Percentiles rank a stretch among this genome's conserved stretches.
phyloP scores from a whole-genome alignment of 2,797 vertebrate species.

The Salarias fasciatus region DNA sequence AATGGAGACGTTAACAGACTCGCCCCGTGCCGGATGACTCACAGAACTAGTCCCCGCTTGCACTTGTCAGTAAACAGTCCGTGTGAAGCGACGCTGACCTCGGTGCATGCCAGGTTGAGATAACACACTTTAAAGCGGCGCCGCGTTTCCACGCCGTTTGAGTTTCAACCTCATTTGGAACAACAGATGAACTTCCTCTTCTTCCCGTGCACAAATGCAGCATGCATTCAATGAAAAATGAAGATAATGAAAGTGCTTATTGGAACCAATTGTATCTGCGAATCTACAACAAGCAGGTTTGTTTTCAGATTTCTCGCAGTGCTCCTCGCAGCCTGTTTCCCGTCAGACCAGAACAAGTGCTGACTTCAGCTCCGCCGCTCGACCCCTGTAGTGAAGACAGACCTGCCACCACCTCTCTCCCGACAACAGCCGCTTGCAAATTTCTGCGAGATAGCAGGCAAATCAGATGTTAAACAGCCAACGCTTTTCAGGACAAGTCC shows the following conservation, averaged over 20 bases:
- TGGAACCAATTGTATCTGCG: too few relatives aligned
- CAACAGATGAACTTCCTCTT: too few relatives aligned
- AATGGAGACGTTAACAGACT: constrained; percentile 49
- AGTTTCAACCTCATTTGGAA: not conserved
- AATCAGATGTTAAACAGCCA: constrained; percentile 45
- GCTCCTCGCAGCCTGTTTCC: constrained; percentile 32
- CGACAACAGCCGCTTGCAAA: constrained; percentile 4
- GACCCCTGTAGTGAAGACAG: constrained; percentile 59
- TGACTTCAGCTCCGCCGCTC: constrained; percentile 62
- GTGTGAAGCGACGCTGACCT: not conserved
- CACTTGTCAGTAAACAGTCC: constrained; percentile 23
- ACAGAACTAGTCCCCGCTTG: constrained; percentile 25
- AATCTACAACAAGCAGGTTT: too few relatives aligned
- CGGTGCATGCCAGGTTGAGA: not conserved
- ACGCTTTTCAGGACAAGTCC: constrained; percentile 17
- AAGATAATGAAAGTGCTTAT: too few relatives aligned
- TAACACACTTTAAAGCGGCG: not conserved
- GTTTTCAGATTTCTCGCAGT: too few relatives aligned
- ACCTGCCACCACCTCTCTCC: constrained; percentile 8
- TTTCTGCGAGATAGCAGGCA: not conserved
- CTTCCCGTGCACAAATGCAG: too few relatives aligned
- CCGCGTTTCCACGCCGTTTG: not conserved
- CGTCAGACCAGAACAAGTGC: constrained; percentile 52
- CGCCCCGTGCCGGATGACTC: constrained; percentile 30
- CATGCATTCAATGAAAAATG: too few relatives aligned